Evolutionary conservation across 1,140 invertebrate species (phyloP), one percentile per base, ranked within the genome.

Genomic region (Cryptotermes secundus): DNA sequence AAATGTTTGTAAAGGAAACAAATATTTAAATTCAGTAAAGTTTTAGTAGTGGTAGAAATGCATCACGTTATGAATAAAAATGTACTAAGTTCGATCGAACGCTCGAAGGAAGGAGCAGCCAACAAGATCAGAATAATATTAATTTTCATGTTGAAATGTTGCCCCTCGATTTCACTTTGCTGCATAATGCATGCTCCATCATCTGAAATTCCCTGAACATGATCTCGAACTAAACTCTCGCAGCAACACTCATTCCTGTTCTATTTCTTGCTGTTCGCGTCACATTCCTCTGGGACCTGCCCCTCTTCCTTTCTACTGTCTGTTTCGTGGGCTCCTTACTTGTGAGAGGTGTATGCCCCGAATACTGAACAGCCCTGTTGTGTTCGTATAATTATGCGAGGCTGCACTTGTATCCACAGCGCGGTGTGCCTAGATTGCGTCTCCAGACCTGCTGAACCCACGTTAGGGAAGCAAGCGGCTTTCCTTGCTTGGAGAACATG

Each of bases 121-220:
- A 10, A 42, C 9, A 4, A 49, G 16, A 38, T 38, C 38, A 38
- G 38, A 38, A 12, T 38, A 12, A 49, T 19, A 3, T 12, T 49
- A 49, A 22, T 49, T 49, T 49, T 49, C 45, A 49, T 49, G 22
- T 19, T 49, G 45, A 19, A 3, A 49, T 19, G 45, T 49, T 49
- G 12, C 3, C n/a, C 14, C n/a, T 26, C n/a, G 7, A 2, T 3
- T n/a, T 72, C 59, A 14, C 59, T 31, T 72, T 72, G 26, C 59
- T 72, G 59, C 59, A 72, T 72, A 72, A 72, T 72, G 59, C 59
- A 72, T 72, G 59, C 31, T 72, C 59, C 59, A 31, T 72, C 59
- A 72, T n/a, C 45, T 19, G 3, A 16, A 22, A 72, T 14, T 72
- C 59, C n/a, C 59, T n/a, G 59, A 31, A 26, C 59, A 72, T 72